Evolutionary conservation across 53 echinoderm and acorn worm species (phyloP).

Genomic region (Echinometra lucunter): DNA sequence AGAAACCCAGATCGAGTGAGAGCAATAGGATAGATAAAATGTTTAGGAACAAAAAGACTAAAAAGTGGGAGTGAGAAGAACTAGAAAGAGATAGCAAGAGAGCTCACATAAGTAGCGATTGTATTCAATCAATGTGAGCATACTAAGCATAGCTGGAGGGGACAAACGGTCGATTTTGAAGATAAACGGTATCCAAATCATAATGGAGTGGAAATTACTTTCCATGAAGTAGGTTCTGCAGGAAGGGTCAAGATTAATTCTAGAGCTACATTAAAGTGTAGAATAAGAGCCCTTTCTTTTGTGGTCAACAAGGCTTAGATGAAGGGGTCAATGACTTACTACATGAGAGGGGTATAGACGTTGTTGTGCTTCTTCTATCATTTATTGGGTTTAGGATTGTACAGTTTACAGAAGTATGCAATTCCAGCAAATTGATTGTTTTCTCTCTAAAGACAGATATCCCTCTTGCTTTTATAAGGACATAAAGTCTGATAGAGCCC

Average conservation of each 20-base stretch:
- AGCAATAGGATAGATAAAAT: background rate
- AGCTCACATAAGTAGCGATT: conserved; percentile 15
- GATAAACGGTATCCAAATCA: conserved; percentile 24
- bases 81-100: conserved; percentile 22
- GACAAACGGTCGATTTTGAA: conserved; percentile 36
- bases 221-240: conserved; percentile 15
- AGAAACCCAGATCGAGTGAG: conserved; percentile 1
- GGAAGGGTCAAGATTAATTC: conserved; percentile 4
- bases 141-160: background rate
- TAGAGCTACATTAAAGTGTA: background rate
- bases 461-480: background rate
- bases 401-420: conserved; percentile 30
- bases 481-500: background rate
- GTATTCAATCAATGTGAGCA: conserved; percentile 10
- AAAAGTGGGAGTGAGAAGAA: background rate
- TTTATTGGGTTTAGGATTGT: background rate
- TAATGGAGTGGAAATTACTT: conserved; percentile 34
- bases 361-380: conserved; percentile 18
- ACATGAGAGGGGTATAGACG: background rate
- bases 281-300: background rate
- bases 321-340: conserved; percentile 22
- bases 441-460: background rate
- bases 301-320: background rate
- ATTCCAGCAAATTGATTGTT: conserved; percentile 22
- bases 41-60: background rate